Evolutionary conservation across 2,888 invertebrate genomes (phyloP).

Genomic region (Bugula neritina): DNA sequence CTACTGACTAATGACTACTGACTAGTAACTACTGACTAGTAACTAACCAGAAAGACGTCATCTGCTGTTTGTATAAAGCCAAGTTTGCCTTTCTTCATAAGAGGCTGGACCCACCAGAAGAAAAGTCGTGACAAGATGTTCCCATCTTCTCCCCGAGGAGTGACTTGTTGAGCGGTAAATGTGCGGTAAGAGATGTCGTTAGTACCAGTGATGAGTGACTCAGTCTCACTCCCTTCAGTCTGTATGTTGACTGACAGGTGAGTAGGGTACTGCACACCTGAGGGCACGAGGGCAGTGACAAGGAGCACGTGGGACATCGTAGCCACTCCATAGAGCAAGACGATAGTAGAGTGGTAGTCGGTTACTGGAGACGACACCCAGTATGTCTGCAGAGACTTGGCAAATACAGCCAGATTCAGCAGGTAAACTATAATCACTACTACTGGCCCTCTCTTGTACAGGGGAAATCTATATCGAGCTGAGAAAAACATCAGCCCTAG

Average conservation of each 20-base stretch:
- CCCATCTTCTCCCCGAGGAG: conserved; percentile 63
- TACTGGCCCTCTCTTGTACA: conserved; percentile 20
- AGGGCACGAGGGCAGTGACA: conserved; percentile 26
- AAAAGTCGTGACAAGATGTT: conserved; percentile 68
- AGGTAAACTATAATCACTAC: background rate
- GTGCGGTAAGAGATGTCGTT: conserved; percentile 6
- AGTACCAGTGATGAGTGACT: background rate
- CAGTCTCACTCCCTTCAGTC: background rate
- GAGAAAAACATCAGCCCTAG: background rate
- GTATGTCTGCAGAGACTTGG: conserved; percentile 1
- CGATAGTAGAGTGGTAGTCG: conserved; percentile 6
- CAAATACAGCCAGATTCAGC: background rate
- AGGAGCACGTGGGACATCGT: conserved; percentile 12
- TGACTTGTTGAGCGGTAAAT: background rate
- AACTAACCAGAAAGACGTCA: conserved; percentile 39
- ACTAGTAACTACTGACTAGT: too few relatives aligned
- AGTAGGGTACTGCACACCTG: background rate
- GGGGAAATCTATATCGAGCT: conserved; percentile 5
- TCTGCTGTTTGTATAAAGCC: conserved; percentile 58
- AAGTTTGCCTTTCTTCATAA: conserved; percentile 59
- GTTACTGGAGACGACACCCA: background rate
- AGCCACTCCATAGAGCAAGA: conserved; percentile 16
- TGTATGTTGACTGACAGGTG: background rate
- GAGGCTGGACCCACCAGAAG: conserved; percentile 79
- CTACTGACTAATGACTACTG: too few relatives aligned